Percentiles rank a stretch among this genome's conserved stretches.
phyloP scores from a whole-genome alignment of 2,888 invertebrate genomes.

The Acanthosepion lycidas region DNA sequence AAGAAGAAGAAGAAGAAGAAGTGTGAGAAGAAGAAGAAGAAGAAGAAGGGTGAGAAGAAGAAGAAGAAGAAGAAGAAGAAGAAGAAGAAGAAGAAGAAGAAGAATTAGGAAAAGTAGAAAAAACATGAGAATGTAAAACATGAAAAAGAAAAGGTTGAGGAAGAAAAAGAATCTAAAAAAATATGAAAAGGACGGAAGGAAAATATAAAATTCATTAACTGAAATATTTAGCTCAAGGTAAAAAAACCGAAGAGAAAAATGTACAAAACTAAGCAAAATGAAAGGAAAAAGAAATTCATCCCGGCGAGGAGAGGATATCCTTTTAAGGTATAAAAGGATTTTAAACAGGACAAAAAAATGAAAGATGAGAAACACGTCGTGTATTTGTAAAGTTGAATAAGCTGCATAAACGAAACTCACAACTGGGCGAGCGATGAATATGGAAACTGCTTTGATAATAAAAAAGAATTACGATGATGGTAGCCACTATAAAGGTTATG shows the following conservation, averaged over 20 bases:
- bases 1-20: not conserved
- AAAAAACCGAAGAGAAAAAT: not conserved
- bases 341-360: too few species aligned
- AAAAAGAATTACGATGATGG: not conserved
- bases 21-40: too few species aligned
- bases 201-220: too few species aligned
- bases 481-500: not conserved
- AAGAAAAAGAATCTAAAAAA: not conserved
- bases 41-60: too few species aligned
- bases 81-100: not conserved
- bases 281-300: not conserved
- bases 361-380: not conserved
- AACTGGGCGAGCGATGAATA: not conserved
- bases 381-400: not conserved
- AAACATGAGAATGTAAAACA: not conserved
- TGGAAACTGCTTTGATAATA: not conserved
- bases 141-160: not conserved
- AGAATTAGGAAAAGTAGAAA: not conserved
- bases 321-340: not conserved
- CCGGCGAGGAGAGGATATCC: not conserved
- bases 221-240: not conserved
- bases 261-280: not conserved
- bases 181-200: not conserved
- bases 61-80: not conserved
- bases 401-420: not conserved